Base-by-base conservation (phyloP, 2,797 vertebrate genomes). In the Ctenopoma kingsleyae region DNA sequence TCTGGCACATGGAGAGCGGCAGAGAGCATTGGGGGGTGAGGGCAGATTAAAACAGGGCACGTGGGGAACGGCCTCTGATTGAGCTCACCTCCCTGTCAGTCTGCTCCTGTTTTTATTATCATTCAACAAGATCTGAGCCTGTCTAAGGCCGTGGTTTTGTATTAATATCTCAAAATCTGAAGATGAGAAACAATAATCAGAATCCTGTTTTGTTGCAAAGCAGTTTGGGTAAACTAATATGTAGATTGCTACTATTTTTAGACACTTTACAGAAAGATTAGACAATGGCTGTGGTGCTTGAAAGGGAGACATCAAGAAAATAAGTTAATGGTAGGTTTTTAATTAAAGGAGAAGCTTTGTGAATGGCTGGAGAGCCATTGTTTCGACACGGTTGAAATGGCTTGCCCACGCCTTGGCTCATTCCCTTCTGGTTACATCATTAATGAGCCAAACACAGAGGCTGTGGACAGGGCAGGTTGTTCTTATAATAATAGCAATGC, bases 31-130 rank as follows among this genome's bases (percentile, higher is more conserved):
- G 6, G 51, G 40, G 67, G 68, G 63, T 77, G 75, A 64, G 68
- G 70, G 63, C 82, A 85, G 88, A 91, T 90, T 87, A 90, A 84
- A 86, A 72, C 68, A 43, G 44, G 38, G 67, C 83, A 85, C 30
- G 65, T 81, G 78, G 70, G 79, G 58, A 64, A 50, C 30, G 16
- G 43, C 41, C 63, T 82, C 83, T 71, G 81, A 81, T 83, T 83
- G 87, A 84, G 83, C 83, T 87, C 79, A 83, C 82, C 85, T 81
- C 76, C 32, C 66, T 54, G 60, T 76, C 79, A 78, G 71, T 71
- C 58, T 55, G 58, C 67, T 52, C 49, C 57, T 78, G 11, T 69
- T 81, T 80, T 81, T 80, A 60, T 85, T 64, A 78, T 77, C 70
- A 63, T 66, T 74, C 58, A 72, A 61, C 62, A 74, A 69, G 51